Evolutionary conservation across 2,797 vertebrate genomes (phyloP).

Genomic region (Babyrousa celebensis): DNA sequence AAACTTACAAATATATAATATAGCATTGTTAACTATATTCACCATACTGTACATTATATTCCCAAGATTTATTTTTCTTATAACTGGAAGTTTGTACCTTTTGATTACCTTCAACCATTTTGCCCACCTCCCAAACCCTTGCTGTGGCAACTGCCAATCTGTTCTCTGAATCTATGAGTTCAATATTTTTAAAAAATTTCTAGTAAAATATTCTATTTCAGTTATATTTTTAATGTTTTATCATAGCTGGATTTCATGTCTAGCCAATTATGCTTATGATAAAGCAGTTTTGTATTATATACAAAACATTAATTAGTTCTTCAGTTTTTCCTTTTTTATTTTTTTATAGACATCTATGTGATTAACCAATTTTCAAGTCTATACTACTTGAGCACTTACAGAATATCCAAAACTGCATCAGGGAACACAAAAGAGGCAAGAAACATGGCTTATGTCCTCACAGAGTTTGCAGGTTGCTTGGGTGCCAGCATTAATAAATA

Average conservation of each 20-base stretch:
- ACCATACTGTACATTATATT: neutral
- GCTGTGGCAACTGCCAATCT: neutral
- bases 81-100: neutral
- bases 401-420: neutral
- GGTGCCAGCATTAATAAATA: conserved; percentile 31
- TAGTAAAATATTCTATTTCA: neutral
- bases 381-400: neutral
- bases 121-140: neutral
- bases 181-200: neutral
- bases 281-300: neutral
- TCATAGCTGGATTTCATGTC: neutral
- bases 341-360: neutral
- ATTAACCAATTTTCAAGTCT: neutral
- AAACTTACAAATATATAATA: neutral
- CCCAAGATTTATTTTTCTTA: neutral
- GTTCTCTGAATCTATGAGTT: neutral
- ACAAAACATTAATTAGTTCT: conserved; percentile 20
- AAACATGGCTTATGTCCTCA: neutral
- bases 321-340: conserved; percentile 7
- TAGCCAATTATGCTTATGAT: neutral
- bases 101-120: neutral
- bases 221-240: neutral
- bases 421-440: neutral
- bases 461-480: neutral
- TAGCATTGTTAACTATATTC: neutral